These are phyloP conservation scores for Clupea harengus DNA, from an alignment of 2,113 vertebrate species.

Conservation along the genomic window DNA sequence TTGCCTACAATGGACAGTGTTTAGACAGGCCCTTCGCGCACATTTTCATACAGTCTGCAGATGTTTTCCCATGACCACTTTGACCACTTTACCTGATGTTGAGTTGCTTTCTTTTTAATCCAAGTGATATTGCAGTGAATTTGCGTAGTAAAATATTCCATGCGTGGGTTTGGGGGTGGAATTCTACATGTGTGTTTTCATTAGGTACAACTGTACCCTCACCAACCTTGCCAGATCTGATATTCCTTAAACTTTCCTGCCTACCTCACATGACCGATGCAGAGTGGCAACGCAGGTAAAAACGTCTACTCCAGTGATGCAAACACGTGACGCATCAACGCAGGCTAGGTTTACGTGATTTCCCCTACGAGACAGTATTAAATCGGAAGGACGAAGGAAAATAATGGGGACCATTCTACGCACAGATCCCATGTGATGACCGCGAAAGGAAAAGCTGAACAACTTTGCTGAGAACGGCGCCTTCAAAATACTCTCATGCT, in stretches of 20 bases:
- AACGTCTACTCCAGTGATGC: background rate
- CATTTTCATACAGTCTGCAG: background rate
- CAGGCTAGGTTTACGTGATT: background rate
- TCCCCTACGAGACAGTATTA: background rate
- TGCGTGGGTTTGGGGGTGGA: too few relatives aligned
- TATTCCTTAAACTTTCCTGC: background rate
- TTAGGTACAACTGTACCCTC: too few relatives aligned
- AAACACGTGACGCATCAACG: background rate
- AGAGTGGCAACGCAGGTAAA: background rate
- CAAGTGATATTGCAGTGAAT: background rate
- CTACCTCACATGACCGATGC: background rate
- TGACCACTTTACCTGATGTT: background rate
- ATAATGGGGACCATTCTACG: background rate
- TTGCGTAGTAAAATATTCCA: too few relatives aligned
- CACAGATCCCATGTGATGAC: too few relatives aligned
- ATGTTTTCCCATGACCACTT: background rate
- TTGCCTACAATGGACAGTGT: background rate
- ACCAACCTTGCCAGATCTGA: background rate
- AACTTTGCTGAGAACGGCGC: too few relatives aligned
- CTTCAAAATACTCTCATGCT: too few relatives aligned
- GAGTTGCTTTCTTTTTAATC: background rate
- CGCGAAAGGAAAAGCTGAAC: too few relatives aligned
- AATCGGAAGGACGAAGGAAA: background rate
- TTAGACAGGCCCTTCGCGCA: background rate
- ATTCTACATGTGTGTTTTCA: background rate